Base-by-base conservation (phyloP, 2,797 vertebrate genomes). In the Sardinella longiceps region DNA sequence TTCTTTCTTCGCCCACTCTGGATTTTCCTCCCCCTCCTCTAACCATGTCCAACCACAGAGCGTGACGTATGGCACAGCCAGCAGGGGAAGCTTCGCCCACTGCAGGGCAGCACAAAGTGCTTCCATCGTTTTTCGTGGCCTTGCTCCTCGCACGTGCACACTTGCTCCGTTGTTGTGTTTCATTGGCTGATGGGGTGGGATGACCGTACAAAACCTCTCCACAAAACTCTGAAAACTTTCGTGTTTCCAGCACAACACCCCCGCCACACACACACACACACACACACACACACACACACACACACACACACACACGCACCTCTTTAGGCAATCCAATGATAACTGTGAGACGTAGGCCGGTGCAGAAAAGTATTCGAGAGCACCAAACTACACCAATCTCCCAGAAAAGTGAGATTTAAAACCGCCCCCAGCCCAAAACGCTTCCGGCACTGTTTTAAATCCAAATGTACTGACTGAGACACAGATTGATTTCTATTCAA, bases 1-100 rank as follows among this genome's bases (percentile, higher is more conserved):
- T 87, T 86, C 82, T 63, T 53, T 30, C 30, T 63, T 46, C 81
- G 84, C 86, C 86, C 85, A 84, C 66, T 84, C 60, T 80, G 53
- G 83, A 87, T 88, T 92, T 93, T 89, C 25, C 14, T 63, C 7
- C 66, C 30, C 18, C 63, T 30, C 60, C 14, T 74, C 25, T 33
- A 70, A 37, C 66, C 88, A 86, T 82, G 87, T 86, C 77, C 86
- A 88, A 84, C 88, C 81, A 86, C 84, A 89, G 82, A 43, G 53
- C 28, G 84, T 89, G 88, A 89, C 82, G 86, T 85, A 86, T 77
- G 82, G 66, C 56, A 66, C 53, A 43, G 39, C 56, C 81, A 86
- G 85, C 30, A 81, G 82, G 12, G 28, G 63, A 74, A 74, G 66
- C 14, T 20, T 56, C 4, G n/a, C 53, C 53, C 53, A 56, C 50